Evolutionary conservation across 2,797 vertebrate species (phyloP).

Genomic region (Gymnothorax javanicus): DNA sequence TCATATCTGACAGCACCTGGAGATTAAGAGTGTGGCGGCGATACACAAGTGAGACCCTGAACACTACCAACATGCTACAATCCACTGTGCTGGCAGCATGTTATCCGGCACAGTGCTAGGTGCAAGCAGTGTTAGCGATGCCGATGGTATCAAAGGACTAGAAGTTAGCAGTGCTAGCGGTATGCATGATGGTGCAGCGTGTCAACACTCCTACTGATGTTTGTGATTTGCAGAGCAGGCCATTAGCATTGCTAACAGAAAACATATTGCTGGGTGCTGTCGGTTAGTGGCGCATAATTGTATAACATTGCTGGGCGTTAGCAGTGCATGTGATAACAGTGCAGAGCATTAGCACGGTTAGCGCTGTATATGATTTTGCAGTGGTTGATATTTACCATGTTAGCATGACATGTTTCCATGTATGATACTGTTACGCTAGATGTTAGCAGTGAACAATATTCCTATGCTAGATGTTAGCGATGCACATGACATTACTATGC

Average conservation of each 20-base stretch:
- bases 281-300: neutral
- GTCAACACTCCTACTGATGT: too few relatives aligned
- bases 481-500: neutral
- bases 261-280: neutral
- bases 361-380: neutral
- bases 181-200: neutral
- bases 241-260: too few relatives aligned
- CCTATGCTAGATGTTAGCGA: neutral
- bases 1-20: conserved; percentile 88
- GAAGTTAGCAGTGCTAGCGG: neutral
- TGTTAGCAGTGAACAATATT: too few relatives aligned
- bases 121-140: neutral
- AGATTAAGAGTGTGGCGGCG: neutral
- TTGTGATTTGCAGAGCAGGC: too few relatives aligned
- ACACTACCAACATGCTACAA: neutral
- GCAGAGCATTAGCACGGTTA: neutral
- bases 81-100: neutral
- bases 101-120: neutral
- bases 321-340: neutral
- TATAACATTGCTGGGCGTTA: neutral
- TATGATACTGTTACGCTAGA: neutral
- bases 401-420: too few relatives aligned
- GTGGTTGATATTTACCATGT: neutral
- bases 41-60: conserved; percentile 12
- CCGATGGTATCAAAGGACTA: neutral